Conservation (phyloP, 2,888 invertebrate species). For the Leptinotarsa peninsularis region DNA sequence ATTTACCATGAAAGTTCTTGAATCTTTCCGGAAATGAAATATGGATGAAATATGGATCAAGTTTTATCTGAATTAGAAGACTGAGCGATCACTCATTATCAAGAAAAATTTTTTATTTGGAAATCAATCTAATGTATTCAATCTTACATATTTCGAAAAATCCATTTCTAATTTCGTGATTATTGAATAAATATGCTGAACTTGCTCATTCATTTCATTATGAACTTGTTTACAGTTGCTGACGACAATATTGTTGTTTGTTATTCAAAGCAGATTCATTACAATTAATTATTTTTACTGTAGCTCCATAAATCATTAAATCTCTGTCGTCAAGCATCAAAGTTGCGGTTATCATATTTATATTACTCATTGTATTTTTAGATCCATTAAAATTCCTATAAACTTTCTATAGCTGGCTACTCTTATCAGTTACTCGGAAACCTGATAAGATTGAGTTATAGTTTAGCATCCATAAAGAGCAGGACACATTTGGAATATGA, state of each 20-base stretch:
- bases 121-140: too few relatives aligned
- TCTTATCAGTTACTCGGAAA: conserved; percentile 14
- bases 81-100: too few relatives aligned
- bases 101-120: too few relatives aligned
- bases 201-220: neutral
- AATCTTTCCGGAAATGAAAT: too few relatives aligned
- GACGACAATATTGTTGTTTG: conserved; percentile 11
- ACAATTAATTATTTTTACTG: conserved; percentile 10
- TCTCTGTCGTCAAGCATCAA: conserved; percentile 12
- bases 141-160: too few relatives aligned
- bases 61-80: too few relatives aligned
- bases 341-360: conserved; percentile 8
- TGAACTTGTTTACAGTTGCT: neutral
- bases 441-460: conserved; percentile 3
- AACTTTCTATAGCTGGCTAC: neutral
- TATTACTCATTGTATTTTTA: conserved; percentile 14
- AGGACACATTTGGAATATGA: neutral
- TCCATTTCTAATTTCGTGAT: neutral
- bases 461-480: neutral
- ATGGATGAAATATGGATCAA: too few relatives aligned
- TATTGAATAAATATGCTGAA: neutral
- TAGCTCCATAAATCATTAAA: neutral
- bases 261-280: conserved; percentile 1
- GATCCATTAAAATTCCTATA: conserved; percentile 6
- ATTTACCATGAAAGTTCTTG: too few relatives aligned